A percentile compares a stretch with the other conserved stretches of the same genome.
These are phyloP conservation scores for Cavia porcellus DNA, from an alignment of 2,113 vertebrate species.

Conservation along the genomic window DNA sequence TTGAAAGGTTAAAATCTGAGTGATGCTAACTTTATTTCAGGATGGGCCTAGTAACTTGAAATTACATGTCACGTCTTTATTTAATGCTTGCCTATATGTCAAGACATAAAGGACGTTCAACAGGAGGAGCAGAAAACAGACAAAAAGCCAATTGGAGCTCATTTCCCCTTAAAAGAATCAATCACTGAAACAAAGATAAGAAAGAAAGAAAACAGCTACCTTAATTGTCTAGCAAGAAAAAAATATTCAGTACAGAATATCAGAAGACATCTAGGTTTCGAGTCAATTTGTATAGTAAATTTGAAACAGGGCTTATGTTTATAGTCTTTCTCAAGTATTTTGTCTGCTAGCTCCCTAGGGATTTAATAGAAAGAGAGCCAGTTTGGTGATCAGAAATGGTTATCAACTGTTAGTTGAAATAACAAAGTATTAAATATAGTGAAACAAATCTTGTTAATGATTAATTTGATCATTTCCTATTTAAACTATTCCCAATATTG, in stretches of 20 bases:
- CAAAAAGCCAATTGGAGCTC: neutral
- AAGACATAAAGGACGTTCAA: neutral
- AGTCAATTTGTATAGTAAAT: neutral
- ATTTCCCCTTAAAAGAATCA: constrained; percentile 26
- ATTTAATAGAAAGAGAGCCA: neutral
- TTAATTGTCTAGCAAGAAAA: constrained; percentile 31
- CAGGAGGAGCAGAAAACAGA: neutral
- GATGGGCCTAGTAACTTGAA: neutral
- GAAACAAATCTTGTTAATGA: neutral
- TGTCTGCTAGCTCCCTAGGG: neutral
- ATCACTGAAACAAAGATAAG: neutral
- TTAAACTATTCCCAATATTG: neutral
- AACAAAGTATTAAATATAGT: neutral
- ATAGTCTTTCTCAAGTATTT: constrained; percentile 11
- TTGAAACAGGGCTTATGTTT: neutral
- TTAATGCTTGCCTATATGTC: constrained; percentile 55
- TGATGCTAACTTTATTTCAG: neutral
- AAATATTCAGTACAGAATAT: neutral
- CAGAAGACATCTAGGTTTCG: neutral
- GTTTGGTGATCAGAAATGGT: constrained; percentile 13
- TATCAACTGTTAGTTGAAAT: constrained; percentile 11
- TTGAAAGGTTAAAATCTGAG: constrained; percentile 22
- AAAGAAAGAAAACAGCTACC: neutral
- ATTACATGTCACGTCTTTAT: neutral
- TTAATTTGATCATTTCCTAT: constrained; percentile 11